Conservation (phyloP, 2,113 vertebrate genomes). For the Rostratula benghalensis region DNA sequence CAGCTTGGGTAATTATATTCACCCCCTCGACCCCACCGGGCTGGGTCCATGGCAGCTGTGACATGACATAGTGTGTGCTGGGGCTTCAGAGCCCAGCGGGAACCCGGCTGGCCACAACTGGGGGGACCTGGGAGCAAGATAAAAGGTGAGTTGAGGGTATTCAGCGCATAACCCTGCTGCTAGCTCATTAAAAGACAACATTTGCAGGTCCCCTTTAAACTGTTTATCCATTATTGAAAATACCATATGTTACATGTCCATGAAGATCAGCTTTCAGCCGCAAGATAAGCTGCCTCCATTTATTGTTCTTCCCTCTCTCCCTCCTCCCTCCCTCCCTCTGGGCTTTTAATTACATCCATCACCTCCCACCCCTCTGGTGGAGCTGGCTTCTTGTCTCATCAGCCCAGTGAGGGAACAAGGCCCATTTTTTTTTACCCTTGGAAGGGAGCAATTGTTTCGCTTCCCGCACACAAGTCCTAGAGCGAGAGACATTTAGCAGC, state of each 20-base stretch:
- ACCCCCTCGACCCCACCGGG: background rate
- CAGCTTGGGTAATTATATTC: background rate
- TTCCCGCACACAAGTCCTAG: background rate
- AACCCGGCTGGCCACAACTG: background rate
- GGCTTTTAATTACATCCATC: slow-evolving; percentile 41
- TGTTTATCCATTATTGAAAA: slow-evolving; percentile 57
- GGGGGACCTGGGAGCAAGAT: background rate
- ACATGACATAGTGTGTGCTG: background rate
- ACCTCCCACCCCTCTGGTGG: background rate
- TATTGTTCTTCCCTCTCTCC: background rate
- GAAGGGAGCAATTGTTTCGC: background rate
- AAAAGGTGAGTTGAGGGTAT: slow-evolving; percentile 12
- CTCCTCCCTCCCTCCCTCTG: background rate
- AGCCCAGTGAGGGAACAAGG: background rate
- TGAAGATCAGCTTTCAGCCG: slow-evolving; percentile 23
- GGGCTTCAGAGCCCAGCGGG: background rate
- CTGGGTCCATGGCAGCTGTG: background rate
- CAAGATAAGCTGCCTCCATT: background rate
- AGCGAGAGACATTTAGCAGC: slow-evolving; percentile 17
- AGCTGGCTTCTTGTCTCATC: background rate
- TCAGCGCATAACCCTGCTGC: background rate
- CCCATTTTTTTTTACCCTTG: background rate
- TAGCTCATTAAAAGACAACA: slow-evolving; percentile 21
- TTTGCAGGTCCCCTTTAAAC: slow-evolving; percentile 22
- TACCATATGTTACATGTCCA: slow-evolving; percentile 49